Conservation (phyloP, 2,888 invertebrate genomes). For the Dryadula phaetusa region DNA sequence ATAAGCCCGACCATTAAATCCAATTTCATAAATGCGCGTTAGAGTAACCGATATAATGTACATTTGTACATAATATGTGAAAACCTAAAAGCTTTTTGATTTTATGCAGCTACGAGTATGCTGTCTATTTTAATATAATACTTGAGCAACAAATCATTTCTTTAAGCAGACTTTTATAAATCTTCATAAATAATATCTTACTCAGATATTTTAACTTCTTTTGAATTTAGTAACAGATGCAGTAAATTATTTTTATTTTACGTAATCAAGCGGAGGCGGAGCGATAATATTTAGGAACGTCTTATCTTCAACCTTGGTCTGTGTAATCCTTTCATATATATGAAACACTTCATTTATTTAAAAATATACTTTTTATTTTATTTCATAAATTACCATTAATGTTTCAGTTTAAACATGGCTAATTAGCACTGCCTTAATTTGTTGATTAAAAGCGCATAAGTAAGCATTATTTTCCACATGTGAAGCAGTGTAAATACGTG, state of each 20-base stretch:
- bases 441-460: no score
- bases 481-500: no score
- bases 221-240: no score
- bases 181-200: neutral
- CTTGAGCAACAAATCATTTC: neutral
- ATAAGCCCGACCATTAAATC: no score
- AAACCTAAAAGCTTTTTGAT: no score
- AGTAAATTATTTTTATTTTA: neutral
- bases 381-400: neutral
- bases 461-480: neutral
- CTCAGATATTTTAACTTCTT: neutral
- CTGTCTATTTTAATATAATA: no score
- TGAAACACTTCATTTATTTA: neutral
- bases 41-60: no score
- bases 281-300: neutral
- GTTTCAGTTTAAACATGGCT: neutral
- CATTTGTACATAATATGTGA: no score
- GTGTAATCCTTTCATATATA: neutral
- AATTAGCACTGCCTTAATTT: neutral
- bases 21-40: no score
- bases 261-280: neutral
- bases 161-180: neutral
- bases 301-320: conserved; percentile 8
- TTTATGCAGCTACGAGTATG: no score
- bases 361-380: neutral